phyloP scores from a whole-genome alignment of 37 sponge, comb jelly and placozoan genomes.

The Beroe ovata region DNA sequence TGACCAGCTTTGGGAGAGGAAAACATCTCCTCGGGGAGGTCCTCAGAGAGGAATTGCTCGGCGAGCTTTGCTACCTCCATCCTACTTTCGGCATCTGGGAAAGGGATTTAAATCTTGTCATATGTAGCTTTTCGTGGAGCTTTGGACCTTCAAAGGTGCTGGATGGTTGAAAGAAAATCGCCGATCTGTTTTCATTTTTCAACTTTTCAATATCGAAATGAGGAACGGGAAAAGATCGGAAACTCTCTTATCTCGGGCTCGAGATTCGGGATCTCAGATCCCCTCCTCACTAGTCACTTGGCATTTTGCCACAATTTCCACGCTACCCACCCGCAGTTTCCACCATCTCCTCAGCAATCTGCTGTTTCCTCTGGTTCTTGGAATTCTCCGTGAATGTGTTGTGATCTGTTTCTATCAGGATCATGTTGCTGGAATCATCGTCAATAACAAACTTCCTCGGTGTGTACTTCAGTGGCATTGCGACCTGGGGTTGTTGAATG shows the following conservation, averaged over 20 bases:
- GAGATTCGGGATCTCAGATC: no score
- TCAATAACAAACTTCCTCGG: constrained; percentile 89
- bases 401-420: constrained; percentile 93
- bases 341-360: constrained; percentile 96
- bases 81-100: constrained; percentile 76
- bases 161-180: no score
- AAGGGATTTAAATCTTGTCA: no score
- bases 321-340: constrained; percentile 76
- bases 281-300: no score
- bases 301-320: no score
- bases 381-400: constrained; percentile 93
- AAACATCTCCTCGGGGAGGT: constrained; percentile 85
- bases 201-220: no score
- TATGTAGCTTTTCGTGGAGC: no score
- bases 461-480: constrained; percentile 91
- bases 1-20: constrained; percentile 89
- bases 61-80: constrained; percentile 81
- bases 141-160: no score
- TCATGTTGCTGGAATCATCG: constrained; percentile 74
- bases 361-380: constrained; percentile 86
- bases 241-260: no score
- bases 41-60: constrained; percentile 86
- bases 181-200: no score
- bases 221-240: no score
- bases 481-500: constrained; percentile 70